Evolutionary conservation across 2,888 invertebrate genomes (phyloP).

Genomic region (Nephrotoma flavescens): DNA sequence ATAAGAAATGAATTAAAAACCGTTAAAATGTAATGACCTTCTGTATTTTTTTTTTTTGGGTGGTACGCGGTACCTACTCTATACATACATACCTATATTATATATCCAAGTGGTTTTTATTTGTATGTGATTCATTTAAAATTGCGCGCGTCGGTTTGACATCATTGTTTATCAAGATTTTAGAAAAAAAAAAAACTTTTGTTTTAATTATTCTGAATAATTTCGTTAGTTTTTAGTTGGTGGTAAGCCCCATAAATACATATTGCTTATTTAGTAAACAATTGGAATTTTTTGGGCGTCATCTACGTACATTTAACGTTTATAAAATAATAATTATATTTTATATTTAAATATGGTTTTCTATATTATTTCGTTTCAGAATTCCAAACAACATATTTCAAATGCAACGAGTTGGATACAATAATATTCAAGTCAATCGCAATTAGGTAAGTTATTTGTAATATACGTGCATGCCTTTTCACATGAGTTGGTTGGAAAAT

Average conservation of each 20-base stretch:
- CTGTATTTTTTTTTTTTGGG: neutral
- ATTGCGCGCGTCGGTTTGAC: neutral
- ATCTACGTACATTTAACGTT: neutral
- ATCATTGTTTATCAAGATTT: neutral
- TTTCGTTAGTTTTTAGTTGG: neutral
- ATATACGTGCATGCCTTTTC: neutral
- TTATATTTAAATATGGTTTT: neutral
- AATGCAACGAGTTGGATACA: neutral
- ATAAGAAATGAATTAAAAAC: neutral
- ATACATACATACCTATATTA: neutral
- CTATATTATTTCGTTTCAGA: neutral
- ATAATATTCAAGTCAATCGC: neutral
- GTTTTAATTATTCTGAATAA: neutral
- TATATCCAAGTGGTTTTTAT: neutral
- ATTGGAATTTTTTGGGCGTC: neutral
- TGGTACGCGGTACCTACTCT: neutral
- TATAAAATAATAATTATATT: neutral
- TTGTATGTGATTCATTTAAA: neutral
- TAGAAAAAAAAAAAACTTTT: neutral
- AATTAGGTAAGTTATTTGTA: neutral
- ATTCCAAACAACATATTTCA: neutral
- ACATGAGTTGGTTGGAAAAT: neutral
- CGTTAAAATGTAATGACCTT: neutral
- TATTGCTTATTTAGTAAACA: neutral
- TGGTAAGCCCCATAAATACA: neutral